These are phyloP conservation scores for Oasisia sp. DNA, from an alignment of 2,888 invertebrate genomes.

Conservation along the genomic window DNA sequence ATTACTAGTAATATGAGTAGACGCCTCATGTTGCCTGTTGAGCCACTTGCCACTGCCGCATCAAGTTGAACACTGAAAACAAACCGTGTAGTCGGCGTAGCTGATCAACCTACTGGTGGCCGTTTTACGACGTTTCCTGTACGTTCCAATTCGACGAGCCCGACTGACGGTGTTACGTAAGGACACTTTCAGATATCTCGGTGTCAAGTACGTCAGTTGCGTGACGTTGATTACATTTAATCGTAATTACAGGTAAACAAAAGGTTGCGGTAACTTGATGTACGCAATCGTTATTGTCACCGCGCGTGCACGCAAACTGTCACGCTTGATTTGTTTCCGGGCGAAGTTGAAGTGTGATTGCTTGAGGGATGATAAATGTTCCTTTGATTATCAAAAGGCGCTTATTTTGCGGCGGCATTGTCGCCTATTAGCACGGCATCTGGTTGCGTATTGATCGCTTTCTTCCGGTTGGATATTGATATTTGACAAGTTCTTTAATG, in stretches of 20 bases:
- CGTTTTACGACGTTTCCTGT: background rate
- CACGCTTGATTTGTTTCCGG: background rate
- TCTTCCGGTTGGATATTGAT: background rate
- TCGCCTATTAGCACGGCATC: background rate
- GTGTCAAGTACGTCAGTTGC: background rate
- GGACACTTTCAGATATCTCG: background rate
- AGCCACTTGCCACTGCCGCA: background rate
- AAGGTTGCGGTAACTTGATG: background rate
- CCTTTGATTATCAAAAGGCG: background rate
- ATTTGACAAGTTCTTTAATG: background rate
- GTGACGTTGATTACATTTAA: background rate
- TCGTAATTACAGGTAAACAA: background rate
- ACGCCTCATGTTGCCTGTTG: background rate
- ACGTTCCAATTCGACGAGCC: background rate
- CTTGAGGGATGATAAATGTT: background rate
- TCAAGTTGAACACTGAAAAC: background rate
- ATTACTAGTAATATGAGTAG: background rate
- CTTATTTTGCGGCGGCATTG: background rate
- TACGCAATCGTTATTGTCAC: background rate
- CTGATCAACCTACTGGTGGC: background rate
- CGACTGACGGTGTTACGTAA: background rate
- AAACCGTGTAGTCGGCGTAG: background rate
- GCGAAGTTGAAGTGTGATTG: background rate
- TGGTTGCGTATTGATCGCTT: background rate
- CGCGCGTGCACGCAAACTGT: background rate